Base-by-base conservation (phyloP, 1,140 invertebrate species). In the Pissodes strobi region DNA sequence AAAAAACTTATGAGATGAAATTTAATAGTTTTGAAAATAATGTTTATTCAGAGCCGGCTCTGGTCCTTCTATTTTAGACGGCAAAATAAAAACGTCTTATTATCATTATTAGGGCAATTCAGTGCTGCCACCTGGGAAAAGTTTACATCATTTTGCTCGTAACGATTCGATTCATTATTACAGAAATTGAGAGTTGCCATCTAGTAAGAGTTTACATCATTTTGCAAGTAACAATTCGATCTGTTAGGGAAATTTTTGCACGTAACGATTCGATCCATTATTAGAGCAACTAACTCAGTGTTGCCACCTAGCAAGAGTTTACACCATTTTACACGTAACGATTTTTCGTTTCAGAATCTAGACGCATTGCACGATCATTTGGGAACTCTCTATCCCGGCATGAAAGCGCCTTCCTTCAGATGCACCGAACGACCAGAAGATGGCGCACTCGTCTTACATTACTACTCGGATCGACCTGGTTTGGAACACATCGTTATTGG, bases 361-460 rank as follows among this genome's bases (percentile, higher is more conserved):
- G 94, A 96, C 76, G 93, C 92, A 19, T 82, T 96, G n/a, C 93
- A 96, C 76, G 93, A 95, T 77, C 94, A 96, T 78, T 82, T 96
- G 74, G 92, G 92, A 38, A 95, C 93, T 12, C 80, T 96, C 48
- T 96, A 95, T 79, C 93, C 94, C 0, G 93, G 93, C 18, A 96
- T 96, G 93, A 86, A 89, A 72, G 92, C 93, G 0, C 94, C 94
- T 0, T 95, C 92, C 1, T 96, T 96, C 80, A 84, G 93, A 3
- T 96, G 94, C 76, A 94, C 92, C 0, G 92, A 94, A 72, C 79
- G 88, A 70, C 84, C 86, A 0, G 89, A 91, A 77, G 93, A 94
- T 80, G 92, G 92, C 0, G 89, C 90, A 8, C 81, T 95, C 9
- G 83, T 95, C 19, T 82, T 97, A 5, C 93, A 96, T 79, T 96